These are phyloP conservation scores for Buathra laborator DNA, from an alignment of 2,888 invertebrate genomes.

Conservation along the genomic window DNA sequence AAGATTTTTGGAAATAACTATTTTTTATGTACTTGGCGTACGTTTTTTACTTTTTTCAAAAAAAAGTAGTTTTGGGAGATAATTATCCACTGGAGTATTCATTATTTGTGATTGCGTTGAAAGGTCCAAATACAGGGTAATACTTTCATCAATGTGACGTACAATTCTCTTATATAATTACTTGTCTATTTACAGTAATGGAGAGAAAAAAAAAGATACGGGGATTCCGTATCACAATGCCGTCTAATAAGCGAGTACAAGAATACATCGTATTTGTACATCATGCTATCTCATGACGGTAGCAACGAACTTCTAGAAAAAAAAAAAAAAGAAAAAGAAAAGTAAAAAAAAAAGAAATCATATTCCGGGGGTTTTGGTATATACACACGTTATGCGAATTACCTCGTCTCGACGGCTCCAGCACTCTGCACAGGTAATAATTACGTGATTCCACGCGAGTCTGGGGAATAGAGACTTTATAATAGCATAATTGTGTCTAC, in stretches of 20 bases:
- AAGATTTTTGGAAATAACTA: too few species aligned
- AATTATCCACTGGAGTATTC: not conserved
- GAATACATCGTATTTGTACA: slow-evolving; percentile 16
- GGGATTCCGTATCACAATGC: slow-evolving; percentile 25
- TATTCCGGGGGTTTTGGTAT: slow-evolving; percentile 34
- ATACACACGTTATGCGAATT: slow-evolving; percentile 52
- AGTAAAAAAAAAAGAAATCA: slow-evolving; percentile 48
- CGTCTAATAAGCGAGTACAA: slow-evolving; percentile 18
- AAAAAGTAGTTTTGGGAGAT: too few species aligned
- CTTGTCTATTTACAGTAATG: not conserved
- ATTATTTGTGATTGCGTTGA: not conserved
- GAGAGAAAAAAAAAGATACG: not conserved
- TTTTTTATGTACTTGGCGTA: too few species aligned
- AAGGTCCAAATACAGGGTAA: not conserved
- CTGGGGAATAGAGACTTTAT: slow-evolving; percentile 48
- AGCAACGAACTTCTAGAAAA: slow-evolving; percentile 43
- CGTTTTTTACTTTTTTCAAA: too few species aligned
- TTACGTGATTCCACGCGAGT: slow-evolving; percentile 60
- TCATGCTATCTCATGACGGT: slow-evolving; percentile 34
- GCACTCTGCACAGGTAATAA: slow-evolving; percentile 53
- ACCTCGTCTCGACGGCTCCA: slow-evolving; percentile 40
- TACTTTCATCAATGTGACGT: not conserved
- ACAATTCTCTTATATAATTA: not conserved
- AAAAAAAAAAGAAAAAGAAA: slow-evolving; percentile 36
- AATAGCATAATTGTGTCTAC: slow-evolving; percentile 63